Base-by-base conservation (phyloP, 2,113 vertebrate species). In the Papio anubis region DNA sequence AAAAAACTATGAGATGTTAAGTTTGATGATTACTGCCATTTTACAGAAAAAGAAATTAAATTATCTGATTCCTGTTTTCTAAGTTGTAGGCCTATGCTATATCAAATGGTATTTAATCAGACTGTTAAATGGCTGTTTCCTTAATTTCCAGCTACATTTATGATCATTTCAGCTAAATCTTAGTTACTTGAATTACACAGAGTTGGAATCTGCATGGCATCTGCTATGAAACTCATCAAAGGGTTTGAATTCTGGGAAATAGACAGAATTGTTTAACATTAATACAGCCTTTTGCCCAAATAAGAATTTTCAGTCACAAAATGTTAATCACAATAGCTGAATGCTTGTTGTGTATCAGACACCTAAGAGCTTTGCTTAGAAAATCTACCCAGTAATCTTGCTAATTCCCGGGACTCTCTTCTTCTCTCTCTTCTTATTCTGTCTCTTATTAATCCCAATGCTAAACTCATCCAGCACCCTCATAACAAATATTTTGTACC, bases 41-140 rank as follows among this genome's bases (percentile, higher is more conserved):
- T 73, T 90, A 75, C 4, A 95, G 79, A 21, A 88, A 92, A 86
- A 45, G 21, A 87, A 90, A 20, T 43, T 90, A 57, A 92, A 93
- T 48, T 38, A 40, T 12, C n/a, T 83, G 18, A 94, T 73, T 95
- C 6, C 2, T 73, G 2, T 86, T 95, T 97, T 95, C n/a, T 76
- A 84, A 79, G 57, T 10, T 84, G 20, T 25, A 80, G 48, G 52
- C 7, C 16, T 88, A 66, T 35, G n/a, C 48, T 70, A 2, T 64
- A 40, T 76, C 48, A 81, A 90, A 17, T 73, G 10, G 8, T 70
- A 66, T 76, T 87, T 88, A 92, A 66, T 57, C 59, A 57, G 25
- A 45, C 80, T 55, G 8, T 61, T 16, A 6, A 72, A 52, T 25
- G 8, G 4, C 45, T 6, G 48, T 85, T 55, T 38, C n/a, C 79